Evolutionary conservation across 2,888 invertebrate genomes (phyloP).

Genomic region (Limnephilus auricula): DNA sequence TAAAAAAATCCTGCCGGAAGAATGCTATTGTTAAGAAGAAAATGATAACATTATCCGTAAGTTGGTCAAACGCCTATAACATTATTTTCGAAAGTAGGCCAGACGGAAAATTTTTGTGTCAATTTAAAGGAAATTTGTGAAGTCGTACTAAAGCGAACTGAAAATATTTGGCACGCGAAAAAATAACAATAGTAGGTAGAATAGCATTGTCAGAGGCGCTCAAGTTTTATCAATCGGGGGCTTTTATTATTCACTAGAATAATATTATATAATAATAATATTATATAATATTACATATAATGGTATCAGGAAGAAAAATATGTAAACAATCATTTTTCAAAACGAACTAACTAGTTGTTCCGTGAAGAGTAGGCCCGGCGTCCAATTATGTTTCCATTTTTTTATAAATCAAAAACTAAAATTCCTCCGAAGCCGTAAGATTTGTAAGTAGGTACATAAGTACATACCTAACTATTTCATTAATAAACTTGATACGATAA

Average conservation of each 20-base stretch:
- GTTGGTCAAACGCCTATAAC: not conserved
- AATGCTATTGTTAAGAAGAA: not conserved
- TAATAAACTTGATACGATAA: too few species aligned
- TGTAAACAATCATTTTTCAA: too few species aligned
- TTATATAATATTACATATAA: too few species aligned
- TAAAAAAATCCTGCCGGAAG: not conserved
- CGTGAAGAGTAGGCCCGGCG: too few species aligned
- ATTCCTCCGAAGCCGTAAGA: too few species aligned
- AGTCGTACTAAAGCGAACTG: not conserved
- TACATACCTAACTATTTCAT: too few species aligned
- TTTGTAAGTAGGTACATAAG: too few species aligned
- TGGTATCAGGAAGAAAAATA: too few species aligned
- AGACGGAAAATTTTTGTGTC: not conserved
- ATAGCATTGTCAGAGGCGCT: not conserved
- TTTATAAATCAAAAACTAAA: too few species aligned
- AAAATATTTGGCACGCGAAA: not conserved
- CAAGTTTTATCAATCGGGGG: not conserved
- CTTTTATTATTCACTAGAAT: not conserved
- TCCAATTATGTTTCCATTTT: too few species aligned
- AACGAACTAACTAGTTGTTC: too few species aligned
- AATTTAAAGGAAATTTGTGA: not conserved
- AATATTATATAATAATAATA: too few species aligned
- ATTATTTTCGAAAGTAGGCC: not conserved
- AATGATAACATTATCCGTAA: not conserved
- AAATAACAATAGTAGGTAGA: not conserved